Percentiles rank a stretch among this genome's conserved stretches.
Evolutionary conservation across 2,797 vertebrate species (phyloP).

Genomic region (Echiichthys vipera): DNA sequence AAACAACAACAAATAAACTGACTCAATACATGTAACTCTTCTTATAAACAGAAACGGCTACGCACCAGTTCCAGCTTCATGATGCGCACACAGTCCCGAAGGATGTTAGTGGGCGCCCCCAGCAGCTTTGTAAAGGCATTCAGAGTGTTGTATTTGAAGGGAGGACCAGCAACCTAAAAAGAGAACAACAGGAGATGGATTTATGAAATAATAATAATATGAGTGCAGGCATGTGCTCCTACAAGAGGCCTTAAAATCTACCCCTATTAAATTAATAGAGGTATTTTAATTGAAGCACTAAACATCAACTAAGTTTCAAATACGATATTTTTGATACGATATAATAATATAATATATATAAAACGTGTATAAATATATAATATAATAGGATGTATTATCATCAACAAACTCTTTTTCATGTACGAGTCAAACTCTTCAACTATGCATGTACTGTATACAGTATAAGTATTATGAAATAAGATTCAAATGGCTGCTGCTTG

Average conservation of each 20-base stretch:
- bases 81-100: conserved; percentile 98
- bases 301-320: not conserved
- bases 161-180: conserved; percentile 95
- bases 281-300: not conserved
- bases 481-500: not conserved
- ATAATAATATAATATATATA: too few species aligned
- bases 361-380: too few species aligned
- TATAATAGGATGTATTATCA: too few species aligned
- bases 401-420: not conserved
- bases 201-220: not conserved
- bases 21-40: not conserved
- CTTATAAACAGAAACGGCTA: conserved; percentile 7
- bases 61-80: conserved; percentile 99
- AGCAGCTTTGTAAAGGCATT: conserved; percentile 98
- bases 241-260: not conserved
- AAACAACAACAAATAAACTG: not conserved
- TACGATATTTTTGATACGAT: too few species aligned
- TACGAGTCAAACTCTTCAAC: not conserved
- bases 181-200: not conserved
- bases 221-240: not conserved
- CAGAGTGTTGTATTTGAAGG: conserved; percentile 98
- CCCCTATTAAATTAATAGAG: not conserved
- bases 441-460: not conserved
- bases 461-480: not conserved
- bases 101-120: conserved; percentile 96